These are phyloP conservation scores for Tyria jacobaeae DNA, from an alignment of 2,888 invertebrate species.

Conservation along the genomic window DNA sequence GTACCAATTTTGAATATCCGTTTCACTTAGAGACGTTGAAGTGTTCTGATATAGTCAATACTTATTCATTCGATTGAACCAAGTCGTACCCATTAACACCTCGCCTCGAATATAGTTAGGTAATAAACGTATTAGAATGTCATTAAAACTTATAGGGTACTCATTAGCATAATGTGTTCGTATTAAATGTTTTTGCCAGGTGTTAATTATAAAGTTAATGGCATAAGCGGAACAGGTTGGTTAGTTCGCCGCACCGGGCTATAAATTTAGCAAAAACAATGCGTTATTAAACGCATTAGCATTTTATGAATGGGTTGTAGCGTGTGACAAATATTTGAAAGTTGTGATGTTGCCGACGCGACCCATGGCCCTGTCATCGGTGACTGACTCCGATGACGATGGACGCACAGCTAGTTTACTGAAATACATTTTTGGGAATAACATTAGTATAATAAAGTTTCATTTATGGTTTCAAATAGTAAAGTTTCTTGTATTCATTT, in stretches of 20 bases:
- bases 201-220: conserved; percentile 74
- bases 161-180: conserved; percentile 57
- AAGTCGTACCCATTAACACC: conserved; percentile 74
- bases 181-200: conserved; percentile 66
- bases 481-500: conserved; percentile 8
- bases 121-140: conserved; percentile 51
- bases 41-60: conserved; percentile 50
- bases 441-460: conserved; percentile 27
- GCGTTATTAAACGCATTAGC: conserved; percentile 75
- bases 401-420: conserved; percentile 43
- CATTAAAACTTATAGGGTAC: conserved; percentile 38
- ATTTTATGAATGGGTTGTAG: conserved; percentile 77
- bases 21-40: conserved; percentile 59
- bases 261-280: conserved; percentile 77
- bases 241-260: conserved; percentile 60
- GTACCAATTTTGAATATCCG: conserved; percentile 82
- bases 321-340: conserved; percentile 72
- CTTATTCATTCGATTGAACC: conserved; percentile 60
- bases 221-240: conserved; percentile 61
- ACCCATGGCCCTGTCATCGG: conserved; percentile 28
- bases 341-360: conserved; percentile 55
- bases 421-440: conserved; percentile 45
- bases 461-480: conserved; percentile 21
- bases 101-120: conserved; percentile 44
- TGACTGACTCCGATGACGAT: conserved; percentile 29